Evolutionary conservation across 2,797 vertebrate species (phyloP).

Genomic region (Rhynchotus rufescens): DNA sequence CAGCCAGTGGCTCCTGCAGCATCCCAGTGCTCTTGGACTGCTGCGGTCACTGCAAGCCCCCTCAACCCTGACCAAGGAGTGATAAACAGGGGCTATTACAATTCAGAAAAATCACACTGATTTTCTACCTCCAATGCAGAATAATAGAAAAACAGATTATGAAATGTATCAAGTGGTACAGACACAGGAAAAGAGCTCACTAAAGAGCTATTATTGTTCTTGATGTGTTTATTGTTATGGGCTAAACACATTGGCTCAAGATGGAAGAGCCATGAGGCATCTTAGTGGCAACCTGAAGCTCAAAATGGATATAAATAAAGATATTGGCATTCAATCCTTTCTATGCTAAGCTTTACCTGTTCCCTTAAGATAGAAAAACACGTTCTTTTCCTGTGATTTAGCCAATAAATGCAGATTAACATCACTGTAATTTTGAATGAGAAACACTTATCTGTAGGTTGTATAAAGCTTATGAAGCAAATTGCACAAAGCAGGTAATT

Average conservation of each 20-base stretch:
- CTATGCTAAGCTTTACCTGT: background rate
- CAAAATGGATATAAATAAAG: background rate
- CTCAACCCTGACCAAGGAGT: background rate
- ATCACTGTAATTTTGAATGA: background rate
- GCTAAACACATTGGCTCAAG: background rate
- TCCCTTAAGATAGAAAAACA: background rate
- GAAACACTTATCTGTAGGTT: background rate
- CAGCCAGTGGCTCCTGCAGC: background rate
- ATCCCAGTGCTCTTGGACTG: background rate
- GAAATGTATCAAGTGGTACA: background rate
- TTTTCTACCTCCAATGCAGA: background rate
- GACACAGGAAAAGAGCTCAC: background rate
- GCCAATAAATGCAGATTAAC: background rate
- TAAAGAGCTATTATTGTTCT: background rate
- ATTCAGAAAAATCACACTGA: background rate
- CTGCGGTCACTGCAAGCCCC: background rate
- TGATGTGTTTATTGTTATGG: background rate
- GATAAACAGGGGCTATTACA: background rate
- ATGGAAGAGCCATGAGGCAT: background rate
- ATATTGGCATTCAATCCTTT: background rate
- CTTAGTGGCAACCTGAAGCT: background rate
- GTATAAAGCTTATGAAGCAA: background rate
- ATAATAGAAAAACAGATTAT: constrained; percentile 2
- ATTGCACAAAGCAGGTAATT: background rate
- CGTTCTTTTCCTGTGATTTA: background rate